A percentile compares a stretch with the other conserved stretches of the same genome.
These are phyloP conservation scores for Himalopsyche kuldschensis DNA, from an alignment of 2,888 invertebrate species.

Conservation along the genomic window DNA sequence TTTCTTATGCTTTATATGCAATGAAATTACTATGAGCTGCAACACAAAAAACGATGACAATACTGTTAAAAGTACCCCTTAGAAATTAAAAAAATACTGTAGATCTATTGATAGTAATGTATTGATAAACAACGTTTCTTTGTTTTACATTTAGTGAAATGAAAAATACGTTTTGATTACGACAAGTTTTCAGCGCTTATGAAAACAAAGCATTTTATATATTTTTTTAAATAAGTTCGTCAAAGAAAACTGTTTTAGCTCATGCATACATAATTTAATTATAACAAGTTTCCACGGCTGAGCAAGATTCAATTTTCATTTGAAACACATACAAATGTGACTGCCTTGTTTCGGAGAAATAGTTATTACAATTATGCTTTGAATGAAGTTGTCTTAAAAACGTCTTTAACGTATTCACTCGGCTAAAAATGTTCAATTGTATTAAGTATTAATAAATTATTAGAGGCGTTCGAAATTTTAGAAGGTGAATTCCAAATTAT, in stretches of 20 bases:
- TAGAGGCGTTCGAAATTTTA: too few species aligned
- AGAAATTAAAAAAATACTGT: too few species aligned
- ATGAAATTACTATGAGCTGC: too few species aligned
- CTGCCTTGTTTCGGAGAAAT: neutral
- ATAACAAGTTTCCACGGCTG: neutral
- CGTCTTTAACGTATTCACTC: too few species aligned
- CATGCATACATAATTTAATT: neutral
- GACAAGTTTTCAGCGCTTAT: neutral
- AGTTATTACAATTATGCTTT: neutral
- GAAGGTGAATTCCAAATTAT: too few species aligned
- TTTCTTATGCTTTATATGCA: too few species aligned
- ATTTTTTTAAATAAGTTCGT: neutral
- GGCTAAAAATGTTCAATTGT: too few species aligned
- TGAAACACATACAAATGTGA: neutral
- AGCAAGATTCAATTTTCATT: neutral
- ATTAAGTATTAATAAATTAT: too few species aligned
- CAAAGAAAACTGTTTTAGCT: neutral
- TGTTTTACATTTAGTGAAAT: neutral
- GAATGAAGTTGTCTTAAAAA: neutral
- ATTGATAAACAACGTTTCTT: neutral
- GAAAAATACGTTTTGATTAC: neutral
- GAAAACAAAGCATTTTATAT: neutral
- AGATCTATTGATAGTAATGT: too few species aligned
- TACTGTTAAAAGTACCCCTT: too few species aligned
- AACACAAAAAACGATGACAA: too few species aligned